Base-by-base conservation (phyloP, 2,113 vertebrate species). In the Colossoma macropomum region DNA sequence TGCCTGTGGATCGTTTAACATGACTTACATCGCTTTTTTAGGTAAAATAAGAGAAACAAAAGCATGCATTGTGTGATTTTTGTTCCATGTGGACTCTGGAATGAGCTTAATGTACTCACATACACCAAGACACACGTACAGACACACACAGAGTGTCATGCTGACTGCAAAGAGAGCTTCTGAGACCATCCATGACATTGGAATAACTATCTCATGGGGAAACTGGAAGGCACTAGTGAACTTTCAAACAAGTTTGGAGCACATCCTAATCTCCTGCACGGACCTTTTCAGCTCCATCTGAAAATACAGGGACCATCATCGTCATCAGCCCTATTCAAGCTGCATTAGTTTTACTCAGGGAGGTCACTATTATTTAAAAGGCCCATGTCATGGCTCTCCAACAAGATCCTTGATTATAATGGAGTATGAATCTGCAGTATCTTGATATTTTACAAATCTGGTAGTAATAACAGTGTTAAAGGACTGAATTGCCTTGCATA, bases 141-240 rank as follows among this genome's bases (percentile, higher is more conserved):
- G 1, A 70, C 66, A 70, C 34, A n/a, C 11, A 11, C 34, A 38
- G 1, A 54, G 52, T 17, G 52, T 54, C 19, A 4, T 41, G 56
- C 56, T n/a, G 59, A 1, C 25, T 25, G 54, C 54, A 23, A 23
- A 56, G 7, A 23, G 54, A 56, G 54, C 19, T 68, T 68, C 12
- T 38, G 65, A 70, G 21, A 41, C 19, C 32, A 15, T 70, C 68
- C 56, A 25, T 56, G 54, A 56, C n/a, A 41, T 41, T n/a, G 23
- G 68, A 70, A 38, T 70, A 41, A 41, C 21, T 60, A n/a, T 60
- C 59, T 62, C 3, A 27, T 21, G 11, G 38, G 38, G 38, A 45
- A 25, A 70, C 34, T 21, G 27, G 68, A 71, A 71, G 68, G 68
- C 68, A 71, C 68, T 71, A 71, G 21, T 71, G 34, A 71, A 71